Percentiles rank a stretch among this genome's conserved stretches.
Evolutionary conservation across 2,888 invertebrate species (phyloP).

Genomic region (Spodoptera littoralis): DNA sequence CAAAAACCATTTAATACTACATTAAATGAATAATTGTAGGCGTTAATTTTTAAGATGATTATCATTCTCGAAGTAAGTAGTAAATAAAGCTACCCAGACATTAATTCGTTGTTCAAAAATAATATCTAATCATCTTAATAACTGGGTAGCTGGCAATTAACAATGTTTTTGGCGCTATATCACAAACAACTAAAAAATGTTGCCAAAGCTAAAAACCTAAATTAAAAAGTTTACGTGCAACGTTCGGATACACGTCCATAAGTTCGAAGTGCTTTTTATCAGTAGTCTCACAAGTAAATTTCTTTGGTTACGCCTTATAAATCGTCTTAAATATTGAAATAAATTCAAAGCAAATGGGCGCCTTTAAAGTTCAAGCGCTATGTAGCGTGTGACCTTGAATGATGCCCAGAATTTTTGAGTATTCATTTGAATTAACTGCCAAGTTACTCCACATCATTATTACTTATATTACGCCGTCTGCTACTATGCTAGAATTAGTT

Average conservation of each 20-base stretch:
- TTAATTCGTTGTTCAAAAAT: constrained; percentile 35
- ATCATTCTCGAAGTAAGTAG: constrained; percentile 16
- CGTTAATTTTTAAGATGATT: constrained; percentile 26
- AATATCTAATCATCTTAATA: constrained; percentile 42
- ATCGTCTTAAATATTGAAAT: constrained; percentile 74
- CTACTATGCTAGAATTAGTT: constrained; percentile 61
- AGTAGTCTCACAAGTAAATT: constrained; percentile 51
- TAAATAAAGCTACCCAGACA: constrained; percentile 10
- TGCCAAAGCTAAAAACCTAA: constrained; percentile 22
- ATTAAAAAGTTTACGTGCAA: constrained; percentile 49
- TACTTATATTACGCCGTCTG: constrained; percentile 55
- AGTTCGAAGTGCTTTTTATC: constrained; percentile 56
- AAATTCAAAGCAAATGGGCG: constrained; percentile 64
- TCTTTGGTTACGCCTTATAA: constrained; percentile 78
- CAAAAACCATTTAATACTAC: constrained; percentile 38
- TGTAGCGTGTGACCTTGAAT: constrained; percentile 70
- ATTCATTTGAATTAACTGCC: constrained; percentile 60
- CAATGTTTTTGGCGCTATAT: constrained; percentile 31
- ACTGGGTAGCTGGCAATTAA: constrained; percentile 43
- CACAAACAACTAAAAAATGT: constrained; percentile 27
- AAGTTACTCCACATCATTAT: constrained; percentile 43
- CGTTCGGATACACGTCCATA: constrained; percentile 43
- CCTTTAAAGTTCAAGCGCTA: constrained; percentile 62
- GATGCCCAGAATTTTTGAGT: constrained; percentile 58
- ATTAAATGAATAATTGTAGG: constrained; percentile 34